A percentile compares a stretch with the other conserved stretches of the same genome.
phyloP scores from a whole-genome alignment of 2,888 invertebrate species.

The Nasonovia ribisnigri region DNA sequence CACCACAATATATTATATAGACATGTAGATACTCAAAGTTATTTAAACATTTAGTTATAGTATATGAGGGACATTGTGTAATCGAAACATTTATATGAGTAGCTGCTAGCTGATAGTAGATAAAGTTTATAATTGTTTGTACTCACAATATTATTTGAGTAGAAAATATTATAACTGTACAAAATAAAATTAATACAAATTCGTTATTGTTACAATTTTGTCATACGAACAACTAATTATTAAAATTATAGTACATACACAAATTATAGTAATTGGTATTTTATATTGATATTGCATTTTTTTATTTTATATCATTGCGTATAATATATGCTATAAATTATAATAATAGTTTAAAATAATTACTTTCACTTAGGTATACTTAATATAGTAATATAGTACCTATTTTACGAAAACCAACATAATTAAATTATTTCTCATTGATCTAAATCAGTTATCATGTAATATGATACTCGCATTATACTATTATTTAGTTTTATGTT shows the following conservation, averaged over 20 bases:
- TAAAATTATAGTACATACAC: background rate
- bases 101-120: background rate
- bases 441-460: background rate
- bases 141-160: background rate
- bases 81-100: background rate
- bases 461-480: background rate
- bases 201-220: no score
- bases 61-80: background rate
- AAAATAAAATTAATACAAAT: background rate
- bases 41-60: background rate
- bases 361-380: background rate
- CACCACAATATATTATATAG: background rate
- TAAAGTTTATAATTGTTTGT: background rate
- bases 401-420: background rate
- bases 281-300: background rate
- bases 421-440: background rate
- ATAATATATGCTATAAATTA: background rate
- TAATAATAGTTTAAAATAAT: background rate
- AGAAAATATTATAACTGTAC: background rate
- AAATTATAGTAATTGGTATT: background rate
- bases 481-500: background rate
- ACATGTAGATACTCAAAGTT: background rate
- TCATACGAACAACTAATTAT: background rate
- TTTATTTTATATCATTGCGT: background rate
- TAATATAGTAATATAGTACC: background rate